These are phyloP conservation scores for Sardinella longiceps DNA, from an alignment of 2,797 vertebrate species.

Conservation along the genomic window DNA sequence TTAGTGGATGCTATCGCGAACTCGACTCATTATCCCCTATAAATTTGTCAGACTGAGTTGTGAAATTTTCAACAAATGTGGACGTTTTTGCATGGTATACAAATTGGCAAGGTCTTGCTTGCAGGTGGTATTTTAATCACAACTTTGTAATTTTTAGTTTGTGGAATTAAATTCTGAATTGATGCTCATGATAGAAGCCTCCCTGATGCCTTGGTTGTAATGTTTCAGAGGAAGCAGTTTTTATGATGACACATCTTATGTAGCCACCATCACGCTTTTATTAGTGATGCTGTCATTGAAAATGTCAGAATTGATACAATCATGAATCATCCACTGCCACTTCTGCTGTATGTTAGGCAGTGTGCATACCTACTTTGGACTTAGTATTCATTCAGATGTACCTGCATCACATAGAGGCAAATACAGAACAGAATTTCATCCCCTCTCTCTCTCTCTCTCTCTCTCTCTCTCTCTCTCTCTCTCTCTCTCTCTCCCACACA, in stretches of 20 bases:
- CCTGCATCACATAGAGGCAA: not conserved
- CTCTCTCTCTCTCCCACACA: no score
- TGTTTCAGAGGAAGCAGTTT: not conserved
- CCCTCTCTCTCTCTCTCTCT: not conserved
- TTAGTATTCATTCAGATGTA: not conserved
- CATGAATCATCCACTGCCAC: not conserved
- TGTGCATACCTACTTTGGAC: not conserved
- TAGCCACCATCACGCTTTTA: not conserved
- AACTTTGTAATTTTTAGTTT: not conserved
- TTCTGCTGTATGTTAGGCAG: not conserved
- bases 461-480: not conserved
- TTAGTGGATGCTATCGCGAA: not conserved
- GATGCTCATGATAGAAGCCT: not conserved
- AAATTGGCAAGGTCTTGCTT: not conserved
- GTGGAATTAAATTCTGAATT: not conserved
- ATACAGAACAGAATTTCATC: not conserved
- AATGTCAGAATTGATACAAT: not conserved
- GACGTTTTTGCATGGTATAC: not conserved
- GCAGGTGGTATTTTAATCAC: not conserved
- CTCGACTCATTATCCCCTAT: not conserved
- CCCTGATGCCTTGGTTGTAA: no score
- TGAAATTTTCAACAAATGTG: not conserved
- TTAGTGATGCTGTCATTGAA: not conserved
- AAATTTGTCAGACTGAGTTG: not conserved
- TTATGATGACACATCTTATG: not conserved